Conservation (phyloP, 2,113 vertebrate species). For the Pimephales promelas region DNA sequence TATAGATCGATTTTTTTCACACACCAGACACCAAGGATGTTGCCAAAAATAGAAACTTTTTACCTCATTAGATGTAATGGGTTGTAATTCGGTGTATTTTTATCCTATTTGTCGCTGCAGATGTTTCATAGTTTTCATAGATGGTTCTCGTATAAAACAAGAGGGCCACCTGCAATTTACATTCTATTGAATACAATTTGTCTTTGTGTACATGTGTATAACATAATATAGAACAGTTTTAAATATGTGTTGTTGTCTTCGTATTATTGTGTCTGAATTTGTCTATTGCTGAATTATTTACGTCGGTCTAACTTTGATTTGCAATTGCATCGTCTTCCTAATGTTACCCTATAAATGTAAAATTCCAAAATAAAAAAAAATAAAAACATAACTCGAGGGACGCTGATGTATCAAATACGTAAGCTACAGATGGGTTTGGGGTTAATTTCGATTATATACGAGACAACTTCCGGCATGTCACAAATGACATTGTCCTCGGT, state of each 20-base stretch:
- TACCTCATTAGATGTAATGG: neutral
- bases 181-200: neutral
- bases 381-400: too few species aligned
- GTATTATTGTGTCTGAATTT: neutral
- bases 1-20: neutral
- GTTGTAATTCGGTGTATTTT: neutral
- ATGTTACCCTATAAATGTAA: neutral
- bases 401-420: neutral
- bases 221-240: neutral
- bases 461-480: conserved; percentile 46
- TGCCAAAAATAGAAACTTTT: conserved; percentile 25
- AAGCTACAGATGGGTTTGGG: neutral
- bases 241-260: neutral
- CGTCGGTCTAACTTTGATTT: conserved; percentile 14
- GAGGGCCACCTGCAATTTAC: conserved; percentile 2
- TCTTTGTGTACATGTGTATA: neutral
- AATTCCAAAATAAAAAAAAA: neutral
- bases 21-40: neutral
- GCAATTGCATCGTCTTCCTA: neutral
- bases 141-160: neutral
- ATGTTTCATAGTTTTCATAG: conserved; percentile 18
- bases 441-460: neutral
- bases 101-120: neutral
- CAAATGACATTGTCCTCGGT: conserved; percentile 65
- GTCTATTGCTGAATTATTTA: neutral